Evolutionary conservation across 2,797 vertebrate genomes (phyloP).

Genomic region (Alauda arvensis): DNA sequence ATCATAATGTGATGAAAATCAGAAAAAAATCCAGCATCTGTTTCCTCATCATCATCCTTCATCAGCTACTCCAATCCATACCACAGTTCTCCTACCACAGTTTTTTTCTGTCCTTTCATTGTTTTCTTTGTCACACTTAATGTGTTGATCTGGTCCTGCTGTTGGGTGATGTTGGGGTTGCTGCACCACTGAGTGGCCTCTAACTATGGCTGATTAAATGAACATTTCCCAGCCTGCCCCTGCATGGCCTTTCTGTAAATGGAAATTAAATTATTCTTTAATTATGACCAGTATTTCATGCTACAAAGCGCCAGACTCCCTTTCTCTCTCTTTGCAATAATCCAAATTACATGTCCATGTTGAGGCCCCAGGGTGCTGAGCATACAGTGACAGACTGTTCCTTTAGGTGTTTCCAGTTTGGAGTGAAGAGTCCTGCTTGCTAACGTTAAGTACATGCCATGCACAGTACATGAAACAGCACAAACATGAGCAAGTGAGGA

Average conservation of each 20-base stretch:
- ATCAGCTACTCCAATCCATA: background rate
- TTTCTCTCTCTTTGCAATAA: background rate
- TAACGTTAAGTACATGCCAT: background rate
- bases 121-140: background rate
- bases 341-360: background rate
- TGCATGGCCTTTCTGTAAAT: background rate
- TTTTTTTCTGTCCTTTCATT: background rate
- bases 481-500: background rate
- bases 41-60: background rate
- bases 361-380: background rate
- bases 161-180: background rate
- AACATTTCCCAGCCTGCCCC: background rate
- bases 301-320: background rate
- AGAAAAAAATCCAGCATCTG: background rate
- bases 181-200: background rate
- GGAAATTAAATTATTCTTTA: conserved; percentile 22
- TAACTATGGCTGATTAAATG: background rate
- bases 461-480: background rate
- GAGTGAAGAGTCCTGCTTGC: background rate
- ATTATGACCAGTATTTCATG: background rate
- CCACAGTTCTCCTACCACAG: background rate
- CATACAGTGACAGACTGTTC: fast-evolving
- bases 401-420: background rate
- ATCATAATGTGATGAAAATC: background rate
- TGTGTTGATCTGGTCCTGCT: background rate